Evolutionary conservation across 2,113 vertebrate genomes (phyloP), one percentile per base, ranked within the genome.

Genomic region (Aegotheles bennettii): DNA sequence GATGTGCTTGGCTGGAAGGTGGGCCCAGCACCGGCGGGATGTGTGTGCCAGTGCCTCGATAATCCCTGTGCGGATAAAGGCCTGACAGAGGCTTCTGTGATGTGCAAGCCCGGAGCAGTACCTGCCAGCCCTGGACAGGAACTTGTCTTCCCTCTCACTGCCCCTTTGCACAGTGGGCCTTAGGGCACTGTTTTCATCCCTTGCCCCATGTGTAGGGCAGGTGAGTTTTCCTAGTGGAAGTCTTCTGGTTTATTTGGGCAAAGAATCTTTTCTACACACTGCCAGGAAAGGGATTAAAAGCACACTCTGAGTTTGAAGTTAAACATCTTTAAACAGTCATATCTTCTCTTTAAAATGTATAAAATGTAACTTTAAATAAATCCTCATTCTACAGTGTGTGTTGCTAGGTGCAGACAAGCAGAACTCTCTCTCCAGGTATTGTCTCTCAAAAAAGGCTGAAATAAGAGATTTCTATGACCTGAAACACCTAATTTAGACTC

Each of bases 401-500:
- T 61, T 91, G 50, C 73, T 86, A 63, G 45, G 82, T 89, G 82
- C 84, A 95, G 88, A 68, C 64, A 90, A 75, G 71, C 53, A 87
- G 84, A 81, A 79, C 71, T 81, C 92, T 87, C 70, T 88, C 70
- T 42, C 38, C 84, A 92, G 80, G 63, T 93, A 84, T 9, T 40
- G 16, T 26, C 56, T 91, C 75, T 77, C 36, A 83, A 69, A 61
- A 85, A 77, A 59, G 53, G 36, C 50, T 92, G 86, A 91, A 94
- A 90, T 82, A 68, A 90, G 83, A 92, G 24, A 93, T 83, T 93
- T 78, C 68, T 74, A 59, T 89, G 86, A 93, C 74, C 79, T 60
- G 35, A 86, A 92, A 75, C 91, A 89, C 74, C 75, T 95, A 96
- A 91, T 95, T 94, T 69, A 80, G 60, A 28, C 69, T 87, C 80